Conservation (phyloP, 2,797 vertebrate genomes). For the Acanthis flammea region DNA sequence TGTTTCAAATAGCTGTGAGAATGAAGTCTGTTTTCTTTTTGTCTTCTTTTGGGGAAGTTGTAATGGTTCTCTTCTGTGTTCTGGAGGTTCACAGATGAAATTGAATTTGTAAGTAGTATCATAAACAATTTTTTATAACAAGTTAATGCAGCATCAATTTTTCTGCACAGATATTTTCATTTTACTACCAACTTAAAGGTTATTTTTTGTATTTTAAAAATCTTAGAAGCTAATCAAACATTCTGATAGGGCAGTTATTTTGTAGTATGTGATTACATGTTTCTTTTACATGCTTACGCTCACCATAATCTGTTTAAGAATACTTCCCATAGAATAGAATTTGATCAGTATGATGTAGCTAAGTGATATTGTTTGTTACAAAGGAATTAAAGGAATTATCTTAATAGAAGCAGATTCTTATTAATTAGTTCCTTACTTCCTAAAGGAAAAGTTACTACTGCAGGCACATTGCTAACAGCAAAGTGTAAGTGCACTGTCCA, state of each 20-base stretch:
- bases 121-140: background rate
- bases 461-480: constrained; percentile 22
- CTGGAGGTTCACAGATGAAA: background rate
- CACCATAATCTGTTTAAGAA: background rate
- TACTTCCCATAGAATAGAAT: background rate
- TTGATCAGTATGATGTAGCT: background rate
- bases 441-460: constrained; percentile 33
- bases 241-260: background rate
- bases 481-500: constrained; percentile 25
- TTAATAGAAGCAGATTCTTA: constrained; percentile 25
- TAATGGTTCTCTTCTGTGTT: background rate
- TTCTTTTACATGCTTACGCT: background rate
- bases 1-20: constrained; percentile 1
- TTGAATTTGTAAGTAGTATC: background rate
- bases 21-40: background rate
- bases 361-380: background rate
- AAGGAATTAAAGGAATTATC: background rate
- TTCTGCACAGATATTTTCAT: background rate
- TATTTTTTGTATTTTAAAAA: background rate
- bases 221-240: background rate
- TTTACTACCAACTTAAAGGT: background rate
- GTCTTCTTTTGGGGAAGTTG: background rate
- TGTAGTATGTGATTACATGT: background rate
- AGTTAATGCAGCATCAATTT: background rate
- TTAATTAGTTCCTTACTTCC: constrained; percentile 35